Evolutionary conservation across 2,888 invertebrate species (phyloP), one percentile per base, ranked within the genome.

Genomic region (Luffia ferchaultella): DNA sequence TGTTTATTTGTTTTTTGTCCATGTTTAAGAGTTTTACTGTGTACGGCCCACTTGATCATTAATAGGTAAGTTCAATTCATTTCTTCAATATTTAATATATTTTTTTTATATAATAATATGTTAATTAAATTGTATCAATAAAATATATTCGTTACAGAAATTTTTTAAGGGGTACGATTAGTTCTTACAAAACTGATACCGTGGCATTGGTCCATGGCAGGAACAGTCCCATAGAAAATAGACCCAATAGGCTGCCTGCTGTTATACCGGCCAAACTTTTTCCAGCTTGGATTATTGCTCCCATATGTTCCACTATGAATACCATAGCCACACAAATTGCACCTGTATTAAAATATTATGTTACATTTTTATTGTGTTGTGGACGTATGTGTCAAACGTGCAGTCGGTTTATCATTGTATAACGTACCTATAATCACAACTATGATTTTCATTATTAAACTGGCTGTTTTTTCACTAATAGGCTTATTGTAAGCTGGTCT

Each of bases 211-310:
- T 88, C 76, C 86, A 86, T 0, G 90, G 91, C 54, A 90, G 79
- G 58, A 91, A 89, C 68, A 91, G 86, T 41, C 91, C 91, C 65
- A 91, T 80, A 0, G 90, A 87, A 64, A 91, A 91, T 40, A 91
- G 78, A 0, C 91, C 91, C 2, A 91, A 71, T 1, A 91, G 71
- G 52, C 90, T 90, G 2, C 91, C 91, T 1, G 90, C 90, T 0
- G 90, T 90, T 56, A 91, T 90, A 1, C 90, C 89, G 1, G 89
- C 85, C 49, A 91, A 70, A 62, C 90, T 91, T 61, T 89, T 90
- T 0, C 88, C 89, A 1, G 90, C 90, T 76, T 90, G 90, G 51
- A 91, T 88, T 18, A 91, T 68, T 12, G 90, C 88, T 7, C 89
- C 90, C 76, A 92, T 85, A 61, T 89, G 88, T 62, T 91, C 91